A percentile compares a stretch with the other conserved stretches of the same genome.
These are phyloP conservation scores for Athene cunicularia DNA, from an alignment of 2,113 vertebrate species.

Conservation along the genomic window DNA sequence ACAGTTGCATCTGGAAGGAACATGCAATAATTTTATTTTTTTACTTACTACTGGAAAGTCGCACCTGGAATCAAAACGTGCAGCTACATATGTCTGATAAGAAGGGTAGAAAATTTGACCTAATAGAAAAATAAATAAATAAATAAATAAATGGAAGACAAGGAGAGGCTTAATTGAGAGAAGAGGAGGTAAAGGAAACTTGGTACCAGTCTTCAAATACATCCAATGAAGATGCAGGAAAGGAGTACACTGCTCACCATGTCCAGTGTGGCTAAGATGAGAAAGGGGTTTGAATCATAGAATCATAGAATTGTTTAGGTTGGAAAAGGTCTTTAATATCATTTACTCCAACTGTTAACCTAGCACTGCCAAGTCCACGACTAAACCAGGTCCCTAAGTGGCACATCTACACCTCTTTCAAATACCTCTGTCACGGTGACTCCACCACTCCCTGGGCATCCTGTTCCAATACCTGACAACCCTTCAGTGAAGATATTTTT, in stretches of 20 bases:
- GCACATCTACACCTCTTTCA: neutral
- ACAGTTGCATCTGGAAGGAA: neutral
- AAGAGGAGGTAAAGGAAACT: neutral
- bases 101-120: neutral
- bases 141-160: neutral
- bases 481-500: neutral
- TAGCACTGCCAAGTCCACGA: neutral
- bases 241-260: neutral
- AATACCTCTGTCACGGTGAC: neutral
- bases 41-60: neutral
- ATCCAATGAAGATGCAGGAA: rapidly evolving
- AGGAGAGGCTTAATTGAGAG: neutral
- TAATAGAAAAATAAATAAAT: neutral
- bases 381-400: neutral
- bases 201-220: neutral
- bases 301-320: neutral
- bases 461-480: neutral
- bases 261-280: neutral
- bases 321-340: neutral
- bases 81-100: neutral
- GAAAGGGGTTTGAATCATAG: neutral
- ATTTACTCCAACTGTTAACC: neutral
- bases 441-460: neutral
- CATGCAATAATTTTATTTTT: neutral
- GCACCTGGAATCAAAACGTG: neutral